Evolutionary conservation across 1,140 invertebrate genomes (phyloP), one percentile per base, ranked within the genome.

Genomic region (Helicoverpa zea): DNA sequence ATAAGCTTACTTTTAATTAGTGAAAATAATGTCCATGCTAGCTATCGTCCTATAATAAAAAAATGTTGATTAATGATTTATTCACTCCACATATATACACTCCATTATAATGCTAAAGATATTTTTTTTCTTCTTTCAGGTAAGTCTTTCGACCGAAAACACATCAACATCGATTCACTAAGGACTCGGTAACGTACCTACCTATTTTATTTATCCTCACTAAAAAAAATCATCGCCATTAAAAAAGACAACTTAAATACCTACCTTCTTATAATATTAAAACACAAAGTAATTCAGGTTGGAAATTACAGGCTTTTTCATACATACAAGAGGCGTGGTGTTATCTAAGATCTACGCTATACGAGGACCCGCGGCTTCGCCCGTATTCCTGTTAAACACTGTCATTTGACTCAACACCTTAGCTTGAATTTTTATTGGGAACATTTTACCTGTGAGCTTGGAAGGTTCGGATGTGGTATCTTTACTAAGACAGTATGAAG

Each of bases 321-420:
- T 47, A 49, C 18, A 49, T 47, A 61, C 59, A 23, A 64, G 58
- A 16, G n/a, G 58, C 47, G 14, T 23, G 35, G 13, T 49, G 7
- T 54, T 66, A 78, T 78, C 73, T 76, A 76, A 63, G 35, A 78
- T 78, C 61, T 52, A 54, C 75, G 68, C 23, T 51, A 66, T 64
- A 78, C 73, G 47, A 59, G 49, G 63, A 51, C 79, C 73, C 64
- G 61, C 79, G 63, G 79, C 73, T 43, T 47, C 51, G 56, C 74
- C 66, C 47, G 52, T 75, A 59, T 66, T 78, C 68, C n/a, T 54
- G 83, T 88, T 85, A 87, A 86, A 86, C 83, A 82, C 83, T 72
- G 84, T 81, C 82, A 74, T 85, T 86, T 83, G 76, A 80, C 84
- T 88, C 84, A 87, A 87, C 87, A 87, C 87, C 85, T 88, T 82